phyloP scores from a whole-genome alignment of 1,140 invertebrate genomes.

The Hycleus cichorii region DNA sequence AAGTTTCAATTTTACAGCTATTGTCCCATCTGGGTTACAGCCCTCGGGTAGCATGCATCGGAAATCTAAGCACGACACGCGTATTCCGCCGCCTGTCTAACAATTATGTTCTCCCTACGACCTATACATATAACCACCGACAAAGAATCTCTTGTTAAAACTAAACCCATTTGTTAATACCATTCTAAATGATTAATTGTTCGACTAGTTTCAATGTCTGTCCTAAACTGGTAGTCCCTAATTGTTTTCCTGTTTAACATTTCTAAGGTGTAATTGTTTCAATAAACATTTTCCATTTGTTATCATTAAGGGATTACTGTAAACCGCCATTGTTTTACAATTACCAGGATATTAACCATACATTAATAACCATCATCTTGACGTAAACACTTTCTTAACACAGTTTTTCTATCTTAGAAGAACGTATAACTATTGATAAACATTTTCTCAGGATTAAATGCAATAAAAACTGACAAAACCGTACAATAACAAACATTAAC shows the following conservation, averaged over 20 bases:
- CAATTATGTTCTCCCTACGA: constrained; percentile 16
- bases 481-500: too few relatives aligned
- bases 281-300: constrained; percentile 16
- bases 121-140: not conserved
- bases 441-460: too few relatives aligned
- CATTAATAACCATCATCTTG: not conserved
- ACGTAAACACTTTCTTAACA: not conserved
- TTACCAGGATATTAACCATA: too few relatives aligned
- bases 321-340: not conserved
- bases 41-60: constrained; percentile 36
- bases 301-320: constrained; percentile 10
- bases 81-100: constrained; percentile 21
- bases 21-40: constrained; percentile 43
- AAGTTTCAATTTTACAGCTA: constrained; percentile 45
- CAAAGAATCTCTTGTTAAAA: not conserved
- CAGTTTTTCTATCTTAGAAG: too few relatives aligned
- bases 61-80: constrained; percentile 34
- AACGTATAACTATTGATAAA: too few relatives aligned
- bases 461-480: too few relatives aligned
- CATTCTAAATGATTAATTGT: constrained; percentile 9
- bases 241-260: constrained; percentile 16
- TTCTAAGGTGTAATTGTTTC: constrained; percentile 16
- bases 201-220: constrained; percentile 11
- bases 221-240: constrained; percentile 5
- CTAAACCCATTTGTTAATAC: constrained; percentile 3